Evolutionary conservation across 30 jellyfish, hydroid and myxozoan genomes (phyloP).

Genomic region (Aurelia coerulea): DNA sequence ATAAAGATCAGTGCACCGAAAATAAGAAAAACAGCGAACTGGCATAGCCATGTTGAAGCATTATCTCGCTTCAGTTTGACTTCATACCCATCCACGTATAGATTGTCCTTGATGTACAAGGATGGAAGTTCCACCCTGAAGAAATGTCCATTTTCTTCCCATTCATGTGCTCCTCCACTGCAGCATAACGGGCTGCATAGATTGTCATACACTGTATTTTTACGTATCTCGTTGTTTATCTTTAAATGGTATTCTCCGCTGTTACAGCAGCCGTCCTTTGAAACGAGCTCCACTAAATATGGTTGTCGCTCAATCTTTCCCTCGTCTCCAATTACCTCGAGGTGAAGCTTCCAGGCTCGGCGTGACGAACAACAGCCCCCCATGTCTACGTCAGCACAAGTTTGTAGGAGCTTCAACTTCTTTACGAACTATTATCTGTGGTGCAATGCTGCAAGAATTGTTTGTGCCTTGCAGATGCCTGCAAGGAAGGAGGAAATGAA

Average conservation of each 20-base stretch:
- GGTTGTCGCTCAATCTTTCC: conserved; percentile 92
- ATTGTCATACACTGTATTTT: conserved; percentile 75
- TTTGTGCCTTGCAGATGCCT: too few species aligned
- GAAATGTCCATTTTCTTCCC: conserved; percentile 97
- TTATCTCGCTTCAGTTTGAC: conserved; percentile 68
- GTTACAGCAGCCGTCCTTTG: conserved; percentile 75
- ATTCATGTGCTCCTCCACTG: conserved; percentile 92
- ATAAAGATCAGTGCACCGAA: conserved; percentile 58
- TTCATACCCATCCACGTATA: conserved; percentile 91
- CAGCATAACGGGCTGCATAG: conserved; percentile 93
- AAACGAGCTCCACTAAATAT: conserved; percentile 68
- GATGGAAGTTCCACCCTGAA: conserved; percentile 95
- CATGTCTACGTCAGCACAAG: conserved; percentile 18
- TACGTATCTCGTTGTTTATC: conserved; percentile 61
- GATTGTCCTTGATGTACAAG: conserved; percentile 75
- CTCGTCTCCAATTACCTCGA: conserved; percentile 93
- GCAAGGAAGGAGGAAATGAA: too few species aligned
- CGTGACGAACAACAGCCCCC: conserved; percentile 78
- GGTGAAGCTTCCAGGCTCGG: conserved; percentile 80
- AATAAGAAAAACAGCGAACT: conserved; percentile 76
- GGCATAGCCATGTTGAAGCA: conserved; percentile 87
- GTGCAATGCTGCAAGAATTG: too few species aligned
- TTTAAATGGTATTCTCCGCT: conserved; percentile 66
- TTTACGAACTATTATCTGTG: too few species aligned
- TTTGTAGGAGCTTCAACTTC: too few species aligned